Percentiles rank a stretch among this genome's conserved stretches.
These are phyloP conservation scores for Caenorhabditis japonica DNA, from an alignment of 2,888 invertebrate species.

Conservation along the genomic window DNA sequence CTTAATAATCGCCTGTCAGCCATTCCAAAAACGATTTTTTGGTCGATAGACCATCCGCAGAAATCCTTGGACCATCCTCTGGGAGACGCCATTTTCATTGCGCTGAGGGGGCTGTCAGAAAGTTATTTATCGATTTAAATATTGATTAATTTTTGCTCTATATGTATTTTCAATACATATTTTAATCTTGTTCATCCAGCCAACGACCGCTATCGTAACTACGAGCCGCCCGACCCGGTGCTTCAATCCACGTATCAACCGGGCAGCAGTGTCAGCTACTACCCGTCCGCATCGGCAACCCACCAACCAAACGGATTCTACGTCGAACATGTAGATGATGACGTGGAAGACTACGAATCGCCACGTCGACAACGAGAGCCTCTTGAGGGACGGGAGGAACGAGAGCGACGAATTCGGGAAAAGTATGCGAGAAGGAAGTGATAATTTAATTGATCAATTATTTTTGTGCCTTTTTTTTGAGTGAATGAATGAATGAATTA, in stretches of 20 bases:
- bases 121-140: too few species aligned
- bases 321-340: slow-evolving; percentile 28
- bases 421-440: slow-evolving; percentile 36
- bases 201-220: slow-evolving; percentile 6
- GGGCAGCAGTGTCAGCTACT: slow-evolving; percentile 47
- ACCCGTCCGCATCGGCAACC: slow-evolving; percentile 28
- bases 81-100: too few species aligned
- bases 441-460: too few species aligned
- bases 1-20: too few species aligned
- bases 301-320: slow-evolving; percentile 22
- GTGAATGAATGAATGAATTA: too few species aligned
- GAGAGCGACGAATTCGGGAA: slow-evolving; percentile 43
- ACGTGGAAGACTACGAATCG: not conserved
- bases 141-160: too few species aligned
- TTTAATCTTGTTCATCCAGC: not conserved
- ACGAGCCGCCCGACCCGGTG: slow-evolving; percentile 26
- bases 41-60: too few species aligned
- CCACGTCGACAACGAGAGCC: not conserved
- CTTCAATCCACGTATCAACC: slow-evolving; percentile 46
- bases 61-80: too few species aligned
- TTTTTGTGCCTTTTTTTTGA: too few species aligned
- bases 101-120: too few species aligned
- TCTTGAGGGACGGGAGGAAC: slow-evolving; percentile 25
- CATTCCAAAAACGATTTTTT: too few species aligned
- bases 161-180: not conserved